These are phyloP conservation scores for Ostrea edulis DNA, from an alignment of 1,140 invertebrate genomes.

Conservation along the genomic window DNA sequence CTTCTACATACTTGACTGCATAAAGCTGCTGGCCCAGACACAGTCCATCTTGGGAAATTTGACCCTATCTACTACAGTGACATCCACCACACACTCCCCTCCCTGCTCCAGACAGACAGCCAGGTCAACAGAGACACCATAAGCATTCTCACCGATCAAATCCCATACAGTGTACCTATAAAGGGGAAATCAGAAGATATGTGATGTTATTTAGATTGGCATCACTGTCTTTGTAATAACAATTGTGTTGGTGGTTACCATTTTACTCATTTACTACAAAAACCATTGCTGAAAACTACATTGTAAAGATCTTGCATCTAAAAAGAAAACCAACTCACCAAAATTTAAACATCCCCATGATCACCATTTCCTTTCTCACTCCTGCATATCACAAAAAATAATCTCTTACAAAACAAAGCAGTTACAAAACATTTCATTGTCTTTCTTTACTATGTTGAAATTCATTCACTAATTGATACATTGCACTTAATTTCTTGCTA, in stretches of 20 bases:
- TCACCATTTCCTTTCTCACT: conserved; percentile 1
- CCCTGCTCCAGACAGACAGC: conserved; percentile 5
- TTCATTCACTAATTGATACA: no score
- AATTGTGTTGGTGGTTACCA: background rate
- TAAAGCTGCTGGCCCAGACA: background rate
- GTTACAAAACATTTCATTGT: background rate
- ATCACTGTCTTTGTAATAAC: background rate
- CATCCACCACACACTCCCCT: conserved; percentile 30
- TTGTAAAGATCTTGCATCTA: background rate
- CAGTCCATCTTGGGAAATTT: conserved; percentile 40
- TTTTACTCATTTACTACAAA: background rate
- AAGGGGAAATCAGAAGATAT: background rate
- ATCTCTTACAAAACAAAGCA: background rate
- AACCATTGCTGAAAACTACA: background rate
- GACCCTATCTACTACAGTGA: conserved; percentile 32
- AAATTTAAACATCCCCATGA: conserved; percentile 17
- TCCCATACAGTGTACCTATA: conserved; percentile 42
- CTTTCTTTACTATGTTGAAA: no score
- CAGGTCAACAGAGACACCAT: conserved; percentile 1
- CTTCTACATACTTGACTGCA: background rate
- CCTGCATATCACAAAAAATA: background rate
- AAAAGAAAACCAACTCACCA: background rate
- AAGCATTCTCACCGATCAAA: conserved; percentile 24
- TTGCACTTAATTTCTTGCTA: background rate
- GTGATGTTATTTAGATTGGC: background rate